A percentile compares a stretch with the other conserved stretches of the same genome.
Evolutionary conservation across 1,140 invertebrate genomes (phyloP).

Genomic region (Brachionus asplanchnoidis): DNA sequence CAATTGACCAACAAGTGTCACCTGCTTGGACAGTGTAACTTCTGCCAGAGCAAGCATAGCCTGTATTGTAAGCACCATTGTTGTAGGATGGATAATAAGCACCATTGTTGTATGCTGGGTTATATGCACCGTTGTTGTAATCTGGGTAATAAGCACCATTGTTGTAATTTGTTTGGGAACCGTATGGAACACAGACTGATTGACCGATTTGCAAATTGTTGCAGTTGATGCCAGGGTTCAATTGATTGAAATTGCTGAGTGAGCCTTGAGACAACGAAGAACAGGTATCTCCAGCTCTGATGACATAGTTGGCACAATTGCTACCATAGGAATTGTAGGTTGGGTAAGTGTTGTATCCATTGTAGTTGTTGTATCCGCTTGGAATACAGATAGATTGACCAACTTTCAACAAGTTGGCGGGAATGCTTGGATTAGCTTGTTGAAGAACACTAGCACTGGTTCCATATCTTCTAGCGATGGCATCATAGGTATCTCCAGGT

Average conservation of each 20-base stretch:
- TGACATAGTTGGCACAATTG: not conserved
- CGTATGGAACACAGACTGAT: not conserved
- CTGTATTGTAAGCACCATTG: not conserved
- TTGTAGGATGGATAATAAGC: not conserved
- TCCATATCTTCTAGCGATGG: constrained; percentile 12
- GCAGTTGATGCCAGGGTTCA: constrained; percentile 9
- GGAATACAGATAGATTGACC: not conserved
- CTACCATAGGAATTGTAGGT: not conserved
- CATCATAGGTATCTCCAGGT: not conserved
- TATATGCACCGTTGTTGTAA: not conserved
- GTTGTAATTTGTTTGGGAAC: not conserved
- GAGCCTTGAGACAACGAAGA: not conserved
- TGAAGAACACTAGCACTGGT: not conserved
- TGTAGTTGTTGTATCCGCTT: not conserved
- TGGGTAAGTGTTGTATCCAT: not conserved
- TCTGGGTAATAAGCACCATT: not conserved
- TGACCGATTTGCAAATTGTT: not conserved
- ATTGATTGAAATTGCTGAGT: not conserved
- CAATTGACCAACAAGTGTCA: constrained; percentile 16
- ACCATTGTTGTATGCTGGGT: not conserved
- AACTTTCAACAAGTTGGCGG: not conserved
- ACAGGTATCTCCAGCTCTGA: not conserved
- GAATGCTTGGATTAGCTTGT: not conserved
- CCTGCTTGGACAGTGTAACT: not conserved
- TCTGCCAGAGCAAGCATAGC: not conserved